Base-by-base conservation (phyloP, 2,888 invertebrate genomes). In the Zygothrica quintamaculata region DNA sequence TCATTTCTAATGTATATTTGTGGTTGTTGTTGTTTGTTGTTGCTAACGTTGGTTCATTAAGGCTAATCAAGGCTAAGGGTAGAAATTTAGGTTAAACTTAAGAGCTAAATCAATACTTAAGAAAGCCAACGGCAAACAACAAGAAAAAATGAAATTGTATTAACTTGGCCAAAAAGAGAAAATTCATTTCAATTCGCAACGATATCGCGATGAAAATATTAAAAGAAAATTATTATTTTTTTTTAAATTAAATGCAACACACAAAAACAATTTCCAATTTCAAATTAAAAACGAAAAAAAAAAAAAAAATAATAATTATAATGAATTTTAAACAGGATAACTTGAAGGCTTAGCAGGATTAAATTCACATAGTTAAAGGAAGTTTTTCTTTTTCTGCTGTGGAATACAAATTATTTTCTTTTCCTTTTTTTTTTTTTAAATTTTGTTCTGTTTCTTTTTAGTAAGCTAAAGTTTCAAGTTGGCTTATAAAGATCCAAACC, bases 21-120 rank as follows among this genome's bases (percentile, higher is more conserved):
- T 60, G 31, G 43, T 61, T 51, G 26, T 44, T 31, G 33, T 25
- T 37, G 50, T 11, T 55, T 53, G 57, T 51, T 60, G 40, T 53
- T 61, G 39, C 18, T 51, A 52, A 42, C 51, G 48, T 55, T 57
- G 62, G 39, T 64, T 59, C 46, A 46, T 64, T 59, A 44, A 40
- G 46, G 47, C 66, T 71, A 67, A 57, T 59, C 56, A 47, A 22
- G 18, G 33, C 36, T 47, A 53, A n/a, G 16, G 48, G 59, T 71
- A 65, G 68, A 67, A 58, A 52, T 52, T n/a, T 60, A 43, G 4
- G 18, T 26, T 15, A 40, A 72, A 60, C 70, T 71, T 70, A 87
- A 29, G n/a, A 62, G 39, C 77, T 80, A 86, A 76, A 48, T 67
- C 62, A 80, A 85, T 80, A 85, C 79, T 85, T 75, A 70, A 51